Conservation (phyloP, 1,140 invertebrate genomes). For the Sycophila sp. region DNA sequence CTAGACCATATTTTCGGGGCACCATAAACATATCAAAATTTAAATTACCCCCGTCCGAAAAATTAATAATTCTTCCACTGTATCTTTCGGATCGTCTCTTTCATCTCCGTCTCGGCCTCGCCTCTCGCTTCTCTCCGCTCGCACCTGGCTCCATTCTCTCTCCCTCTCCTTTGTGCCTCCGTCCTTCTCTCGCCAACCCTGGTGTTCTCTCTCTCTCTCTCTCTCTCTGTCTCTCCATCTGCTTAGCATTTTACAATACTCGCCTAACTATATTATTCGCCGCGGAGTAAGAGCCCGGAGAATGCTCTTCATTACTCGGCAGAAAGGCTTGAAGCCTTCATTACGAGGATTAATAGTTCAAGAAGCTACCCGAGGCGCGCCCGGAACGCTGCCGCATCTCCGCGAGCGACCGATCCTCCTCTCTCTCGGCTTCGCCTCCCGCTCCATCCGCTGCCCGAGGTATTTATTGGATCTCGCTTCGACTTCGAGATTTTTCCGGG, state of each 20-base stretch:
- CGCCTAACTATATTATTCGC: conserved; percentile 30
- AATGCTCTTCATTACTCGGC: conserved; percentile 43
- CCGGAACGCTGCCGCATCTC: background rate
- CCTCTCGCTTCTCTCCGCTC: background rate
- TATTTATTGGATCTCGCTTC: background rate
- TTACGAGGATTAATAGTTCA: conserved; percentile 48
- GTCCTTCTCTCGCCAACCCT: conserved; percentile 13
- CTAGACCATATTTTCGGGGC: background rate
- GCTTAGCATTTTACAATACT: conserved; percentile 27
- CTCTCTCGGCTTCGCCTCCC: background rate
- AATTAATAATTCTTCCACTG: conserved; percentile 7
- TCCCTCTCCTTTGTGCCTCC: background rate
- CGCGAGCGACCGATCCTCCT: no score
- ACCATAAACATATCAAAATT: background rate
- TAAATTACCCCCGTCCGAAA: background rate
- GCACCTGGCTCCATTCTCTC: background rate
- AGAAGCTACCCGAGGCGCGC: conserved; percentile 20
- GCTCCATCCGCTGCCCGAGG: no score
- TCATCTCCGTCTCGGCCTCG: background rate
- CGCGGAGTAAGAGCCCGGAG: conserved; percentile 30
- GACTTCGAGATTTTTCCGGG: background rate
- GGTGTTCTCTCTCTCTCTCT: conserved; percentile 16
- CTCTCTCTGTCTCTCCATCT: conserved; percentile 1
- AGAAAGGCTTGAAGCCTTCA: conserved; percentile 44
- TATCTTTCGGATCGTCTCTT: conserved; percentile 19